phyloP scores from a whole-genome alignment of 2,888 invertebrate species.

The Muscina levida region DNA sequence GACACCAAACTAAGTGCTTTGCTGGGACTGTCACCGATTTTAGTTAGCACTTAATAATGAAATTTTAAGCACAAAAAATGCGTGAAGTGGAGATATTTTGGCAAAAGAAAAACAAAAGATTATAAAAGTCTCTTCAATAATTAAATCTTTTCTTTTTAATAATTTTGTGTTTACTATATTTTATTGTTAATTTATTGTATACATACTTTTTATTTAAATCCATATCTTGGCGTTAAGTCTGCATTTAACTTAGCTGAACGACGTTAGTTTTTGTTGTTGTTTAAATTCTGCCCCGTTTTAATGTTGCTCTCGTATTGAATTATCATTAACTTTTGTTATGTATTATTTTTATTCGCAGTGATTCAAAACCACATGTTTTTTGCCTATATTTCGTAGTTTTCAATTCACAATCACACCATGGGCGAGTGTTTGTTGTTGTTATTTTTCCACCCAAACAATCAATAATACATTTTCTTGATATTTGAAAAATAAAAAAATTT shows the following conservation, averaged over 20 bases:
- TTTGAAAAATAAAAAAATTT: slow-evolving; percentile 30
- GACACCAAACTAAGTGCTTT: neutral
- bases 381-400: slow-evolving; percentile 10
- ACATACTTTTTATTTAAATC: slow-evolving; percentile 59
- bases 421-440: slow-evolving; percentile 13
- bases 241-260: slow-evolving; percentile 2
- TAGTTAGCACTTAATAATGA: neutral
- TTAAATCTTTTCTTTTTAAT: too few species aligned
- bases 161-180: too few species aligned
- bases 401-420: slow-evolving; percentile 9
- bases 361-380: slow-evolving; percentile 61
- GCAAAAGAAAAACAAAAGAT: neutral
- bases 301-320: slow-evolving; percentile 3
- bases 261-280: slow-evolving; percentile 4
- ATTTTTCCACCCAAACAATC: slow-evolving; percentile 46
- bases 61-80: slow-evolving; percentile 7
- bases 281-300: slow-evolving; percentile 10
- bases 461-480: slow-evolving; percentile 48
- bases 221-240: slow-evolving; percentile 39
- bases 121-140: too few species aligned
- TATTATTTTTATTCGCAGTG: slow-evolving; percentile 32
- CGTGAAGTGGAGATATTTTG: neutral
- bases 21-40: slow-evolving; percentile 1
- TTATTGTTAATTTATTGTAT: slow-evolving; percentile 39
- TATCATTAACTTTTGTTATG: slow-evolving; percentile 40